Evolutionary conservation across 2,113 vertebrate genomes (phyloP).

Genomic region (Urocynchramus pylzowi): DNA sequence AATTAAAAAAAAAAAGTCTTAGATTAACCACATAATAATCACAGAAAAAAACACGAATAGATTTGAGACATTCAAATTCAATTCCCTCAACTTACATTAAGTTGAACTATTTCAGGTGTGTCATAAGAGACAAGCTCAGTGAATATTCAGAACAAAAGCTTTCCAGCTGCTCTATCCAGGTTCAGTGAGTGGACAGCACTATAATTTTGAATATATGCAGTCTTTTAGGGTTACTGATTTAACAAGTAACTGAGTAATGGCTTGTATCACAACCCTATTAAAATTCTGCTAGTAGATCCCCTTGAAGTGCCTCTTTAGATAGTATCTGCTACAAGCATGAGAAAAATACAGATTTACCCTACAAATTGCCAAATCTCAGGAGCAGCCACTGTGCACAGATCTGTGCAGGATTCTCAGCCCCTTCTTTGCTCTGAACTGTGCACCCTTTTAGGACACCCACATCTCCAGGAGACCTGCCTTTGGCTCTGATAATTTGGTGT

Average conservation of each 20-base stretch:
- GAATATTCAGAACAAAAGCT: constrained; percentile 18
- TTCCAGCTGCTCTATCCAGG: constrained; percentile 2
- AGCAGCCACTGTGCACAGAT: background rate
- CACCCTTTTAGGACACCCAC: background rate
- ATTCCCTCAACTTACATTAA: constrained; percentile 48
- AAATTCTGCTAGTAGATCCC: constrained; percentile 4
- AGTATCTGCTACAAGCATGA: background rate
- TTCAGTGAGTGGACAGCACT: background rate
- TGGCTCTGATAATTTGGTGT: background rate
- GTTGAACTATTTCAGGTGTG: constrained; percentile 35
- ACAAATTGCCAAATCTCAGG: background rate
- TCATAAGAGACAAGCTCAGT: background rate
- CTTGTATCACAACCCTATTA: background rate
- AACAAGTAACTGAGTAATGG: background rate
- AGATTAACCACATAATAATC: background rate
- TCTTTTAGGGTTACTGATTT: constrained; percentile 6
- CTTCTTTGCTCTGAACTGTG: background rate
- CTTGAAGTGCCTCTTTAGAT: constrained; percentile 37
- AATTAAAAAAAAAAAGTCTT: background rate
- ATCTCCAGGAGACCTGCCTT: background rate
- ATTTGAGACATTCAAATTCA: constrained; percentile 2
- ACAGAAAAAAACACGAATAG: background rate
- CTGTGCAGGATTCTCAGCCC: background rate
- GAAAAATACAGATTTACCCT: background rate
- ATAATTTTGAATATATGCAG: background rate